phyloP scores from a whole-genome alignment of 2,113 vertebrate species.

The Perognathus longimembris region DNA sequence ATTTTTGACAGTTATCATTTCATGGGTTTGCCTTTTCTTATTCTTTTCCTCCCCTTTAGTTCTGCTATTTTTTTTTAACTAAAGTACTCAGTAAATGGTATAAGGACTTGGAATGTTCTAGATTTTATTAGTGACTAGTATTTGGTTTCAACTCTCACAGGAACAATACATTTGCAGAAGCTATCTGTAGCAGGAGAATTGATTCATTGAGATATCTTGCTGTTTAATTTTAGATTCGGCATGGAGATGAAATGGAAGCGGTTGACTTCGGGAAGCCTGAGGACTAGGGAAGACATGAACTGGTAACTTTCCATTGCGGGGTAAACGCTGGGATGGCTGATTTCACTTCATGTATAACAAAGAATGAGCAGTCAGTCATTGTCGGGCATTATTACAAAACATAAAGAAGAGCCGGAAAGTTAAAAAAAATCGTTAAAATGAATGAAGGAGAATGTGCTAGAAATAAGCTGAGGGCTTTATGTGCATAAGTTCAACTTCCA shows the following conservation, averaged over 20 bases:
- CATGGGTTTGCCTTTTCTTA: neutral
- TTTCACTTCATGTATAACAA: neutral
- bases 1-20: neutral
- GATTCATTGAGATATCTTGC: conserved; percentile 12
- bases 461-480: neutral
- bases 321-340: neutral
- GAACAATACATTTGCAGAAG: neutral
- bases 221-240: conserved; percentile 15
- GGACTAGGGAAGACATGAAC: neutral
- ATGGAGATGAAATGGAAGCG: neutral
- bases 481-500: conserved; percentile 24
- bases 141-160: neutral
- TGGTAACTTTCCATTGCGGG: neutral
- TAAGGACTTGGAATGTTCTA: neutral
- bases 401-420: conserved; percentile 44
- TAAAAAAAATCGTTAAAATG: conserved; percentile 42
- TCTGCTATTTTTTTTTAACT: conserved; percentile 21
- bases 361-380: conserved; percentile 4
- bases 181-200: neutral
- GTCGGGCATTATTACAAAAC: conserved; percentile 52
- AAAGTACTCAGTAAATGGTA: conserved; percentile 16
- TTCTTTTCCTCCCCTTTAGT: conserved; percentile 33
- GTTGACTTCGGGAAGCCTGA: neutral
- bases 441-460: conserved; percentile 23
- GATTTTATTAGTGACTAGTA: neutral